A percentile compares a stretch with the other conserved stretches of the same genome.
These are phyloP conservation scores for Argyrosomus japonicus DNA, from an alignment of 2,113 vertebrate genomes.

Conservation along the genomic window DNA sequence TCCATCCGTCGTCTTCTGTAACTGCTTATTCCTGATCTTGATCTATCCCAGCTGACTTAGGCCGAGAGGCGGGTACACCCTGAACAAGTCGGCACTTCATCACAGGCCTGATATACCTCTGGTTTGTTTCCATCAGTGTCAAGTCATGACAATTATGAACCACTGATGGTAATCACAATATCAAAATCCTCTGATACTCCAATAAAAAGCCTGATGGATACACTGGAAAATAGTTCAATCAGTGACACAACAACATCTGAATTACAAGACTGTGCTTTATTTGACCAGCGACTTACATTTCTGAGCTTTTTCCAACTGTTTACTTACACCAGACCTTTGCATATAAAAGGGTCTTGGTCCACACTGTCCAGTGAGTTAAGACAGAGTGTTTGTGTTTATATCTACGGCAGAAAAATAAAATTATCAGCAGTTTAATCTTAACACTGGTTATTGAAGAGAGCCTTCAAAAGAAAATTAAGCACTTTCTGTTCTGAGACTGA, in stretches of 20 bases:
- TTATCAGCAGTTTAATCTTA: not conserved
- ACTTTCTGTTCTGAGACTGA: slow-evolving; percentile 22
- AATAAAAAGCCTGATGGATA: not conserved
- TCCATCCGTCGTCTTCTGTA: too few relatives aligned
- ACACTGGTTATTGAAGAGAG: not conserved
- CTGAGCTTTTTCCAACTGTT: not conserved
- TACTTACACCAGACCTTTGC: not conserved
- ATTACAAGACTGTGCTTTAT: slow-evolving; percentile 41
- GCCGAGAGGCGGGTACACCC: too few relatives aligned
- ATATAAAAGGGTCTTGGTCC: slow-evolving; percentile 12
- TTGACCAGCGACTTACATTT: slow-evolving; percentile 5
- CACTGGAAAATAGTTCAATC: not conserved
- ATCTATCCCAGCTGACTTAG: too few relatives aligned
- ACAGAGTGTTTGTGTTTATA: not conserved
- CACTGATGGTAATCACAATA: not conserved
- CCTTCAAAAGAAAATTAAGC: not conserved
- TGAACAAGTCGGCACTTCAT: too few relatives aligned
- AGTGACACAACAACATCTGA: not conserved
- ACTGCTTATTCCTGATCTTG: too few relatives aligned
- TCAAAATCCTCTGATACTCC: not conserved
- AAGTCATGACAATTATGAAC: not conserved
- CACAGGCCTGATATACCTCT: not conserved
- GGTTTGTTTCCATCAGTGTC: not conserved
- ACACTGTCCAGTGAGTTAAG: not conserved
- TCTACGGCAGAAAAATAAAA: slow-evolving; percentile 20